A percentile compares a stretch with the other conserved stretches of the same genome.
phyloP scores from a whole-genome alignment of 1,140 invertebrate genomes.

The Drosophila tani region DNA sequence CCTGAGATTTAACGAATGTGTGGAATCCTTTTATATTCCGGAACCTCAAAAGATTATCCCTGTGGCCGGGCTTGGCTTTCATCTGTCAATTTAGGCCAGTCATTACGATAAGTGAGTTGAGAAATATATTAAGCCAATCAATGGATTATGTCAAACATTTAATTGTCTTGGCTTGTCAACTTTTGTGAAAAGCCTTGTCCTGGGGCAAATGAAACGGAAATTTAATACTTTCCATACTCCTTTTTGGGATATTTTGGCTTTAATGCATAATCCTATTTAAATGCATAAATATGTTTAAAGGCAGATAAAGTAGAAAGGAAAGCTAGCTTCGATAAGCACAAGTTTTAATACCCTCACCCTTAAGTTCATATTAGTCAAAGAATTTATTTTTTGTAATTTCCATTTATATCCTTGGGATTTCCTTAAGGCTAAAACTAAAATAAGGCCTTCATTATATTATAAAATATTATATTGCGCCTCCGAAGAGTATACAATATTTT shows the following conservation, averaged over 20 bases:
- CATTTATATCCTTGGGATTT: too few relatives aligned
- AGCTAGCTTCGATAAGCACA: too few relatives aligned
- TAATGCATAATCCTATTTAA: too few relatives aligned
- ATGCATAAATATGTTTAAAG: too few relatives aligned
- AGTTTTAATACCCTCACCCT: too few relatives aligned
- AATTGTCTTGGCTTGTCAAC: conserved; percentile 36
- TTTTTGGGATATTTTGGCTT: neutral
- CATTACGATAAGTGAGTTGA: conserved; percentile 25
- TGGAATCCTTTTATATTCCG: conserved; percentile 7
- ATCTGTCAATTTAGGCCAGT: conserved; percentile 54
- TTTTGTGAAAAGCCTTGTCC: neutral
- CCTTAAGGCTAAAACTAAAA: neutral
- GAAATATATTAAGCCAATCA: conserved; percentile 45
- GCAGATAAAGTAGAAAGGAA: too few relatives aligned
- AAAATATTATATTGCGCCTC: too few relatives aligned
- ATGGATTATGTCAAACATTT: conserved; percentile 28
- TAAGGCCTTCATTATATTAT: too few relatives aligned
- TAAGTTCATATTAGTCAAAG: too few relatives aligned
- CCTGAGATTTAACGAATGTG: conserved; percentile 28
- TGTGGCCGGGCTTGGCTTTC: conserved; percentile 27
- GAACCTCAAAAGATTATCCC: conserved; percentile 10
- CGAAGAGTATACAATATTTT: neutral
- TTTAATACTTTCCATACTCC: neutral
- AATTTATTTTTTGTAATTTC: too few relatives aligned
- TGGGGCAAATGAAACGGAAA: neutral